Evolutionary conservation across 1,140 invertebrate species (phyloP).

Genomic region (Eumeta japonica): DNA sequence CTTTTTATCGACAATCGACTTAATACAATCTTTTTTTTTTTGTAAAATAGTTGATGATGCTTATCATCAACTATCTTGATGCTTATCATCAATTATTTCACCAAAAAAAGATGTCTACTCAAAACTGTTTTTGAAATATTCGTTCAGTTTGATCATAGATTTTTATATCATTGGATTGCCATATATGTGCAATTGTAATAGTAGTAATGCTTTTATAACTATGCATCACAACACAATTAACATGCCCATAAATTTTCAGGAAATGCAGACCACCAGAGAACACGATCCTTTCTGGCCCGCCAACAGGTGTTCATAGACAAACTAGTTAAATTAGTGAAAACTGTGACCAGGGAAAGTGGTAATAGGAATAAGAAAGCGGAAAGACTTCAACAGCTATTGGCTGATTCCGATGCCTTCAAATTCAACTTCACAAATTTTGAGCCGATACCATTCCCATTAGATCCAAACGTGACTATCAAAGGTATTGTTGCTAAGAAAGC

Average conservation of each 20-base stretch:
- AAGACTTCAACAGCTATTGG: conserved; percentile 77
- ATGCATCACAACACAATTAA: not conserved
- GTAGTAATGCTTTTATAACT: not conserved
- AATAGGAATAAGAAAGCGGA: conserved; percentile 92
- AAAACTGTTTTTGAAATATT: not conserved
- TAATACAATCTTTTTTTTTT: no score
- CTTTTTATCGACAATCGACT: no score
- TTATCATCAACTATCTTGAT: no score
- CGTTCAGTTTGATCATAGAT: not conserved
- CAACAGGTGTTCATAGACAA: conserved; percentile 91
- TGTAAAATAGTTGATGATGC: no score
- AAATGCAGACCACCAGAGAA: conserved; percentile 67
- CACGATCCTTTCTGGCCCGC: conserved; percentile 69
- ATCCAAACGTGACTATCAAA: conserved; percentile 87
- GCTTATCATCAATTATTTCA: no score
- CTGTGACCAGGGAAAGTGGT: conserved; percentile 87
- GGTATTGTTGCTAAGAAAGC: conserved; percentile 89
- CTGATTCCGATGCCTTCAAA: conserved; percentile 79
- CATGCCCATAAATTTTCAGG: conserved; percentile 39
- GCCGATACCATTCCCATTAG: conserved; percentile 88
- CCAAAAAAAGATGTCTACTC: no score
- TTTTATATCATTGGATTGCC: not conserved
- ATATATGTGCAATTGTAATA: no score
- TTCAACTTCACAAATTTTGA: conserved; percentile 92
- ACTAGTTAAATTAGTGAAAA: conserved; percentile 86